Conservation (phyloP, 1,140 invertebrate genomes). For the Formica selysi region DNA sequence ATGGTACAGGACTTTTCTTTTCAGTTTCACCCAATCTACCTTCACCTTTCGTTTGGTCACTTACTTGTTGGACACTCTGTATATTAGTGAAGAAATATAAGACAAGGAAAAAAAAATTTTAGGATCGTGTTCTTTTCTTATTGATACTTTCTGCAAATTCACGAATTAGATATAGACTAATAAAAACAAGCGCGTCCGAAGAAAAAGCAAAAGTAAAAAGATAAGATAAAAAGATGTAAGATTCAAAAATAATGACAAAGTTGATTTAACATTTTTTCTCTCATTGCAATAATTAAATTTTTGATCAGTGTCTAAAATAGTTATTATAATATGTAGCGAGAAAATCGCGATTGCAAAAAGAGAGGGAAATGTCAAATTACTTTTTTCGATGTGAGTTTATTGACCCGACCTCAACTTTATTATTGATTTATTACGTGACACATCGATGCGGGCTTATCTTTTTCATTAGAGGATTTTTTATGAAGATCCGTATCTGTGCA, state of each 20-base stretch:
- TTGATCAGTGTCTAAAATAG: neutral
- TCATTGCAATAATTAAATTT: slow-evolving; percentile 21
- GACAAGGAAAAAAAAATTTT: neutral
- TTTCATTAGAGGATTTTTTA: neutral
- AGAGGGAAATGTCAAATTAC: slow-evolving; percentile 3
- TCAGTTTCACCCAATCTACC: too few relatives aligned
- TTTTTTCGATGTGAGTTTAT: slow-evolving; percentile 1
- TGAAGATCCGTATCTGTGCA: neutral
- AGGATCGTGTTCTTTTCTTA: neutral
- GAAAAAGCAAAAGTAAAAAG: neutral
- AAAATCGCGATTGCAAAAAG: neutral
- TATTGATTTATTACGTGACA: slow-evolving; percentile 27
- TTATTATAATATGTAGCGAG: neutral
- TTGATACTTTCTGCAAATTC: neutral
- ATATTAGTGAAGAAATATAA: neutral
- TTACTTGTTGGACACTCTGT: too few relatives aligned
- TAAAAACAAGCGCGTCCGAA: neutral
- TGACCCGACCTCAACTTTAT: neutral
- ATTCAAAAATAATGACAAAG: neutral
- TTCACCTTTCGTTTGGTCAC: too few relatives aligned
- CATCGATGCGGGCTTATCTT: neutral
- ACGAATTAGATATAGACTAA: neutral
- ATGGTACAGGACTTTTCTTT: too few relatives aligned
- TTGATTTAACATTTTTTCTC: neutral
- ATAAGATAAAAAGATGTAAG: neutral